Conservation (phyloP, 2,113 vertebrate species). For the Ondatra zibethicus region DNA sequence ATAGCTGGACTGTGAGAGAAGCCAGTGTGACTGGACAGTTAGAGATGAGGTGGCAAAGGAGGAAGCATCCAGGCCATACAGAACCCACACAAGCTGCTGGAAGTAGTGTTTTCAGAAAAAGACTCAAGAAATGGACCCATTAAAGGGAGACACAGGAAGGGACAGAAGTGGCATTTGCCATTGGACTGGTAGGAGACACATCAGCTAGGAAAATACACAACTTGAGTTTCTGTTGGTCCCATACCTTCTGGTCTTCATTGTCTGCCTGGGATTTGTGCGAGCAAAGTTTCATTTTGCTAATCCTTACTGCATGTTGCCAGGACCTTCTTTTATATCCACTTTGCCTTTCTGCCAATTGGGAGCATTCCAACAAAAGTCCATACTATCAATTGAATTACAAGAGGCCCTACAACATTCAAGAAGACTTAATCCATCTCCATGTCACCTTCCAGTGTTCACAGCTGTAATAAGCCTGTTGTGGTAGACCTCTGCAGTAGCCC, state of each 20-base stretch:
- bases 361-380: slow-evolving; percentile 3
- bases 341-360: neutral
- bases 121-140: neutral
- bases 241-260: rapidly evolving
- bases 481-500: slow-evolving; percentile 44
- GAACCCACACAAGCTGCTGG: neutral
- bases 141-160: neutral
- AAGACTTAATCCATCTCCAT: neutral
- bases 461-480: slow-evolving; percentile 42
- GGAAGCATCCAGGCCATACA: rapidly evolving
- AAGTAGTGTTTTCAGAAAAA: neutral
- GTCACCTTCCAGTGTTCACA: slow-evolving; percentile 30
- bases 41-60: neutral
- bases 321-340: neutral
- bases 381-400: neutral
- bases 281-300: neutral
- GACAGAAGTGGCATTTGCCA: neutral
- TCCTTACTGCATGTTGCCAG: neutral
- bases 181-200: neutral
- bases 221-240: rapidly evolving
- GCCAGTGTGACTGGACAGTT: neutral
- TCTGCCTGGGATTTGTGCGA: neutral
- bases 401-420: slow-evolving; percentile 32
- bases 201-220: neutral
- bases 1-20: neutral